Evolutionary conservation across 2,113 vertebrate species (phyloP).

Genomic region (Toxostoma redivivum): DNA sequence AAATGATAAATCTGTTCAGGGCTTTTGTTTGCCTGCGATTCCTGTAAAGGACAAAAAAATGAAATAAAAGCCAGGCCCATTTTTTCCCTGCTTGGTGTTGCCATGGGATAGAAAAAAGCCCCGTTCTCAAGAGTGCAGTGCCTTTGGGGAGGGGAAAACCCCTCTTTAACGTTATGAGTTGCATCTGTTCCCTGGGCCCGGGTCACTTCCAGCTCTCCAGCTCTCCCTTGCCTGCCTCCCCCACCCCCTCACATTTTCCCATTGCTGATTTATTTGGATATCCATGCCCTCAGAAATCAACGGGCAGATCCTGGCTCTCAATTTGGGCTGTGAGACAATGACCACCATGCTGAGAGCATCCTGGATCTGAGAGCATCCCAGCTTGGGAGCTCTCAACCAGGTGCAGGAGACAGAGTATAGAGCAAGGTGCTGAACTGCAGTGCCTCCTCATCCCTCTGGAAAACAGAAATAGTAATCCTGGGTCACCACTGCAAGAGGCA

Average conservation of each 20-base stretch:
- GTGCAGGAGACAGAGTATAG: not conserved
- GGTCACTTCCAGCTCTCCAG: not conserved
- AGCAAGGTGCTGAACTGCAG: not conserved
- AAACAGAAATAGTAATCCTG: not conserved
- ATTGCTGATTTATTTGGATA: constrained; percentile 12
- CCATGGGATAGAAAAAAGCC: constrained; percentile 61
- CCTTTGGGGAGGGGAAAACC: constrained; percentile 11
- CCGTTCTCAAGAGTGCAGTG: not conserved
- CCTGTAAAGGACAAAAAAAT: constrained; percentile 57
- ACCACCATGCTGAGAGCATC: not conserved
- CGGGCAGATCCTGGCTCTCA: not conserved
- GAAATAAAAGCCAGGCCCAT: constrained; percentile 40
- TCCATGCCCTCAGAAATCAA: not conserved
- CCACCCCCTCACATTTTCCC: constrained; percentile 3
- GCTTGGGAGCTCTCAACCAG: not conserved
- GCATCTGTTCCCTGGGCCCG: constrained; percentile 52
- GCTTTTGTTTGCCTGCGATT: constrained; percentile 53
- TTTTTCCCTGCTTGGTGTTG: constrained; percentile 50
- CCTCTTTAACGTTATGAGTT: not conserved
- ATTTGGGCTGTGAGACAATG: not conserved
- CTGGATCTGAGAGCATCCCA: not conserved
- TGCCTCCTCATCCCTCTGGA: not conserved
- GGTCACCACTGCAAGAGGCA: not conserved
- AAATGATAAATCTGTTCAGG: constrained; percentile 48
- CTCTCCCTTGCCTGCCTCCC: not conserved